Evolutionary conservation across 2,888 invertebrate genomes (phyloP).

Genomic region (Xanthorhoe designata): DNA sequence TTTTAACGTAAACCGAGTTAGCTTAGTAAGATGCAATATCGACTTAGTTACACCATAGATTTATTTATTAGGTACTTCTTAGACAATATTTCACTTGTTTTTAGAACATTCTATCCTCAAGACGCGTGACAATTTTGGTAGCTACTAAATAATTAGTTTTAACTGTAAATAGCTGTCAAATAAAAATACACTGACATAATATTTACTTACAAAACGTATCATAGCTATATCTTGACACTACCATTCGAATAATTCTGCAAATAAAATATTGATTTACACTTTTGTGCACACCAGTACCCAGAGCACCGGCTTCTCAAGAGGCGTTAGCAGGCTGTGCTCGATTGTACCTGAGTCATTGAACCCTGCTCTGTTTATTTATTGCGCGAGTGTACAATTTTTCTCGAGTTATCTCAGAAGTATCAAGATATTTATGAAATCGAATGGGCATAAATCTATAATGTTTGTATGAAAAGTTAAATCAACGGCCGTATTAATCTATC

Average conservation of each 20-base stretch:
- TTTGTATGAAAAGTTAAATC: not conserved
- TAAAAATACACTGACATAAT: no score
- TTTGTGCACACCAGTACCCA: constrained; percentile 20
- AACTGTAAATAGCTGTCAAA: no score
- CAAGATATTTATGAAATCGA: constrained; percentile 4
- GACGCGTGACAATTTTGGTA: no score
- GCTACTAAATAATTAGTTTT: no score
- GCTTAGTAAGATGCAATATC: not conserved
- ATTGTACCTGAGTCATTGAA: constrained; percentile 18
- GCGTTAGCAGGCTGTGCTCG: constrained; percentile 16
- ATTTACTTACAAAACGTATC: no score
- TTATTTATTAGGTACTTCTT: no score
- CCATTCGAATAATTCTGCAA: no score
- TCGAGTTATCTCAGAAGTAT: not conserved
- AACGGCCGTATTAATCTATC: no score
- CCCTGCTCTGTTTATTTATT: constrained; percentile 20
- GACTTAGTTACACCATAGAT: no score
- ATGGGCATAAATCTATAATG: not conserved
- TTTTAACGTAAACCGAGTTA: not conserved
- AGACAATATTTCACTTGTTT: no score
- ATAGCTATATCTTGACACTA: no score
- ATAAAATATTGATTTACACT: not conserved
- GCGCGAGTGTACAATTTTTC: constrained; percentile 15
- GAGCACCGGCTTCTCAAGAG: constrained; percentile 23
- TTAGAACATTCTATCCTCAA: no score